Percentiles rank a stretch among this genome's conserved stretches.
Conservation (phyloP, 2,888 invertebrate genomes). For the Leuctra nigra region DNA sequence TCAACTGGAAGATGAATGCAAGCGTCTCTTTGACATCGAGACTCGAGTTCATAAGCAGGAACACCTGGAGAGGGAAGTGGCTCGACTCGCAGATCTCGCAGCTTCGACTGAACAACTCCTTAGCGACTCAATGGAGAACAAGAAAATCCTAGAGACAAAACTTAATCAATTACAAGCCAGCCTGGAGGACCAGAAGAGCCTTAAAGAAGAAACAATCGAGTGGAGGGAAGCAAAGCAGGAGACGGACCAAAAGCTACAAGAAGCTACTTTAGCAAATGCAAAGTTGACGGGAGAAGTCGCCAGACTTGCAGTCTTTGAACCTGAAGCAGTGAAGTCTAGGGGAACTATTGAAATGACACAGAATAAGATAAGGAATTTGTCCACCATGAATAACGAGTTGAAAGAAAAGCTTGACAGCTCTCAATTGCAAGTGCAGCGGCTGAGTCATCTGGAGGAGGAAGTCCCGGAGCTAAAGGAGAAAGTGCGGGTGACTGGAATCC, state of each 20-base stretch:
- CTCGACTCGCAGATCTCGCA: background rate
- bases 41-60: constrained; percentile 20
- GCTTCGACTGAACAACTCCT: background rate
- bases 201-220: constrained; percentile 3
- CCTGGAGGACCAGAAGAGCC: constrained; percentile 2
- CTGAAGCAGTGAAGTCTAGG: background rate
- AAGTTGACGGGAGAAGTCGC: background rate
- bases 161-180: background rate
- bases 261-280: background rate
- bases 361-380: background rate
- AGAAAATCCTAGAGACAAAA: background rate
- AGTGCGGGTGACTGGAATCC: constrained; percentile 10
- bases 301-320: background rate
- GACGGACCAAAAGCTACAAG: constrained; percentile 9
- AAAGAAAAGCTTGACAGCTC: constrained; percentile 1
- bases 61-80: constrained; percentile 14
- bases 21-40: constrained; percentile 14
- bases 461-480: constrained; percentile 25
- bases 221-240: background rate
- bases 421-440: background rate
- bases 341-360: background rate
- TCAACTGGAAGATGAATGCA: constrained; percentile 25
- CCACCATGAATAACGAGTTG: background rate
- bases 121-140: background rate
- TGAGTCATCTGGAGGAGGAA: constrained; percentile 26